Base-by-base conservation (phyloP, 1,140 invertebrate genomes). In the Saxidomus purpurata region DNA sequence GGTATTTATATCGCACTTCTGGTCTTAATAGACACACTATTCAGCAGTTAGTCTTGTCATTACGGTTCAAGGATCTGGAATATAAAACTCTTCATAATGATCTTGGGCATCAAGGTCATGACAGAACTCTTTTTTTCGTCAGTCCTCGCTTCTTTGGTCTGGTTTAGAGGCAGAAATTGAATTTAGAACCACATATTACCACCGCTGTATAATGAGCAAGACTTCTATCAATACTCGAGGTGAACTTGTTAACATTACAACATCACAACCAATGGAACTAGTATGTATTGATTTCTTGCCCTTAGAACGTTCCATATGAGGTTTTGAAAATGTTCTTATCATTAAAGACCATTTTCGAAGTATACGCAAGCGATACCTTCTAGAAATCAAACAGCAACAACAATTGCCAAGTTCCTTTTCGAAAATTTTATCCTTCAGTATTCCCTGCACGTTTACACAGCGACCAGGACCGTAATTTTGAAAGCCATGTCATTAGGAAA, bases 71-170 rank as follows among this genome's bases (percentile, higher is more conserved):
- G 36, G 79, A 81, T 36, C 15, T 43, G 19, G 79, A 69, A 22
- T 69, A 74, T 36, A 15, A 22, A 25, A 40, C 40, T 52, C 28
- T 81, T 43, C 87, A 79, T 55, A n/a, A n/a, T n/a, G n/a, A n/a
- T n/a, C n/a, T n/a, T n/a, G n/a, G n/a, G n/a, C n/a, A n/a, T n/a
- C n/a, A 36, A 67, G 28, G 59, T 28, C 89, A 36, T 28, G 89
- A 88, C 28, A 31, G 89, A 38, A 81, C 67, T 4, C 19, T 82
- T n/a, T 76, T 43, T 25, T 59, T 90, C n/a, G 19, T 80, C 31
- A 49, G 59, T 38, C 49, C 43, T 43, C 59, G 89, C 38, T 90
- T 87, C 22, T 90, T 31, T 90, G 89, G 77, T 47, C 84, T 25
- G 36, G 36, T 38, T 87, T 90, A 82, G 86, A 79, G 3, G 34